Conservation (phyloP, 2,797 vertebrate species). For the Psittacula derbiana region DNA sequence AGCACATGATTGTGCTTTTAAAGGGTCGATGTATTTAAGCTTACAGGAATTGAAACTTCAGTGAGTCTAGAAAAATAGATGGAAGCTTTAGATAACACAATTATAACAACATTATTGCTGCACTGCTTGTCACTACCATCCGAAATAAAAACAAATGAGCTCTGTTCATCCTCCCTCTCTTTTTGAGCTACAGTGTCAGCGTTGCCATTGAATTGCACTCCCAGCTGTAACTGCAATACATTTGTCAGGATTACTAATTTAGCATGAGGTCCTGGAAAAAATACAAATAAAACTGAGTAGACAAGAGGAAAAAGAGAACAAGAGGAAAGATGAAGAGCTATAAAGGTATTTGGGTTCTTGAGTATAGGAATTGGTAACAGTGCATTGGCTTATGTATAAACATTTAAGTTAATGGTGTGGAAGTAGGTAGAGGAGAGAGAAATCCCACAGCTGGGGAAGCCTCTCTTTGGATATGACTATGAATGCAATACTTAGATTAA, state of each 20-base stretch:
- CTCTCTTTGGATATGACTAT: not conserved
- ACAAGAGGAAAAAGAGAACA: not conserved
- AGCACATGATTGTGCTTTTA: slow-evolving; percentile 24
- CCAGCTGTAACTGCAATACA: not conserved
- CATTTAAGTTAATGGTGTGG: not conserved
- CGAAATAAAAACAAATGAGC: not conserved
- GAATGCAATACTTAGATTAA: not conserved
- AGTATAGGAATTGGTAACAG: not conserved
- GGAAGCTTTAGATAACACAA: slow-evolving; percentile 18
- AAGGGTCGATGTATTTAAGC: slow-evolving; percentile 4
- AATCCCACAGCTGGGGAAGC: not conserved
- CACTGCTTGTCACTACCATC: not conserved
- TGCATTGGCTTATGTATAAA: not conserved
- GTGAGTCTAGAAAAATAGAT: slow-evolving; percentile 34
- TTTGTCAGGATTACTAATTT: not conserved
- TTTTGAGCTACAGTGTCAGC: not conserved
- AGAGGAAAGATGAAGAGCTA: not conserved
- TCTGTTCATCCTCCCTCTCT: not conserved
- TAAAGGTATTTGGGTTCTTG: not conserved
- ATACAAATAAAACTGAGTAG: not conserved
- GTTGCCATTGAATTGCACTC: not conserved
- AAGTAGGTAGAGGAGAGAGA: not conserved
- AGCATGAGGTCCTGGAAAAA: not conserved
- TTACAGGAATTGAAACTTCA: slow-evolving; percentile 34
- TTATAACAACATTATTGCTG: not conserved